Percentiles rank a stretch among this genome's conserved stretches.
These are phyloP conservation scores for Melanotaenia boesemani DNA, from an alignment of 2,797 vertebrate species.

Conservation along the genomic window DNA sequence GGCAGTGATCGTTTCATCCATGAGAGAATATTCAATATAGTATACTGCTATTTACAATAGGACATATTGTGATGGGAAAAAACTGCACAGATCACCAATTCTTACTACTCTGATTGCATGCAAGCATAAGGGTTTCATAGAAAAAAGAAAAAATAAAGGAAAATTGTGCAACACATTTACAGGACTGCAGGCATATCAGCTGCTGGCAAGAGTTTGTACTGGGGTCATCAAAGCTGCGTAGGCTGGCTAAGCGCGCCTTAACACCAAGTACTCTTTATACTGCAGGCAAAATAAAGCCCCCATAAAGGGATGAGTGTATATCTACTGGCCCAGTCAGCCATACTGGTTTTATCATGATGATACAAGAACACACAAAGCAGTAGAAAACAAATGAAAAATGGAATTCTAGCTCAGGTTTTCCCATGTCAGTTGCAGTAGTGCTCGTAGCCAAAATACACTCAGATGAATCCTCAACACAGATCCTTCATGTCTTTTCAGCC, in stretches of 20 bases:
- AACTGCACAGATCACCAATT: slow-evolving; percentile 11
- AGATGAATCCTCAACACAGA: slow-evolving; percentile 31
- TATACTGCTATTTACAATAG: slow-evolving; percentile 14
- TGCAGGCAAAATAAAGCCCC: slow-evolving; percentile 68
- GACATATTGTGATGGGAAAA: slow-evolving; percentile 13
- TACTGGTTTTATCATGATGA: slow-evolving; percentile 64
- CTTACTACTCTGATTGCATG: background rate
- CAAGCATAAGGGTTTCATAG: slow-evolving; percentile 1
- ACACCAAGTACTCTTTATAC: slow-evolving; percentile 60
- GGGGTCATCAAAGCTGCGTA: slow-evolving; percentile 48
- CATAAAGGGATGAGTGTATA: slow-evolving; percentile 65
- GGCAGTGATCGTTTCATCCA: slow-evolving; percentile 17
- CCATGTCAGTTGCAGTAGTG: slow-evolving; percentile 62
- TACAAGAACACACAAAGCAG: slow-evolving; percentile 42
- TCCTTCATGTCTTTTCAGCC: slow-evolving; percentile 39
- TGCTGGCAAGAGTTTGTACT: slow-evolving; percentile 38
- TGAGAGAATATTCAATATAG: slow-evolving; percentile 5
- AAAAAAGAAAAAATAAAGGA: slow-evolving; percentile 23
- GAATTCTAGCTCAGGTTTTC: slow-evolving; percentile 73
- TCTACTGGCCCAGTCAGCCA: slow-evolving; percentile 50
- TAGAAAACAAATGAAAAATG: slow-evolving; percentile 67
- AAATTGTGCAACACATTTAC: slow-evolving; percentile 35
- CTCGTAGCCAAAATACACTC: slow-evolving; percentile 58
- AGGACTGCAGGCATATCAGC: slow-evolving; percentile 50
- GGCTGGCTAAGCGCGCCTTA: slow-evolving; percentile 51